Evolutionary conservation across 2,888 invertebrate species (phyloP).

Genomic region (Dromius quadrimaculatus): DNA sequence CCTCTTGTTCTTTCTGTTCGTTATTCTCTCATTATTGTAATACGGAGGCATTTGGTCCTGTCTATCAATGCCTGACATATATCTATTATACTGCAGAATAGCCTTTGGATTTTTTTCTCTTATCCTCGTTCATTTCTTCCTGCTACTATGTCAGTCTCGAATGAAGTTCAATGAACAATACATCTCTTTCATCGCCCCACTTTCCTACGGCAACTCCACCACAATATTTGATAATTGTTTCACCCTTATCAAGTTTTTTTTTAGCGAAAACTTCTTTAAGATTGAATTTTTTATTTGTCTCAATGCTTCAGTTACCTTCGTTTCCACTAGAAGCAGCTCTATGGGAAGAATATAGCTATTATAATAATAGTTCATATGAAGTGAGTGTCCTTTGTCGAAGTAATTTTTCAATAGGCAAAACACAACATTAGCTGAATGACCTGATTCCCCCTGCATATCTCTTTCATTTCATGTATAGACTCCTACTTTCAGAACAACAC

Average conservation of each 20-base stretch:
- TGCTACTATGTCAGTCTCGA: constrained; percentile 49
- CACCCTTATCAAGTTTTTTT: constrained; percentile 54
- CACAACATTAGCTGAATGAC: no score
- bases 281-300: constrained; percentile 52
- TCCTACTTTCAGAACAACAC: no score
- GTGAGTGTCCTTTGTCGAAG: no score
- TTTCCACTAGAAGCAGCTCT: no score
- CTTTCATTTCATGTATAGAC: no score
- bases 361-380: no score
- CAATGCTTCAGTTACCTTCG: constrained; percentile 55
- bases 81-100: constrained; percentile 34
- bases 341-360: no score
- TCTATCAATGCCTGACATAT: constrained; percentile 40
- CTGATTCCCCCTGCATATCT: no score
- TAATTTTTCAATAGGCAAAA: no score
- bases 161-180: constrained; percentile 55
- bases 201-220: constrained; percentile 52
- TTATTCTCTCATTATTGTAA: constrained; percentile 27
- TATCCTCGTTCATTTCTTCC: constrained; percentile 3
- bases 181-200: constrained; percentile 56
- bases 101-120: constrained; percentile 31
- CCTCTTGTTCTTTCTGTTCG: constrained; percentile 39
- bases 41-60: constrained; percentile 41
- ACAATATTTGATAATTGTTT: constrained; percentile 42
- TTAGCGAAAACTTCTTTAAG: constrained; percentile 51